These are phyloP conservation scores for Drosophila phalerata DNA, from an alignment of 2,888 invertebrate species.

Conservation along the genomic window DNA sequence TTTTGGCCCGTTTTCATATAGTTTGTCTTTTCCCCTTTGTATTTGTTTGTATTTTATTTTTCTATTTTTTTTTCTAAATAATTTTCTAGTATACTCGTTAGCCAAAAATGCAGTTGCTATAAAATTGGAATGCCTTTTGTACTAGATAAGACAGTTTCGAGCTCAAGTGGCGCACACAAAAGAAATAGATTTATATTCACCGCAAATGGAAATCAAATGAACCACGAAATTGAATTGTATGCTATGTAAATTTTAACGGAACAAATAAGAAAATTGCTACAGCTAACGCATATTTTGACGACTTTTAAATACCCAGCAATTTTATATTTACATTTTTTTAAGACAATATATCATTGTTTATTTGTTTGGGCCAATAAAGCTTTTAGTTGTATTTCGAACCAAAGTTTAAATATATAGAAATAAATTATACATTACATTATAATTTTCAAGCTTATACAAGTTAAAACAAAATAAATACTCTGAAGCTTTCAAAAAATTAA, in stretches of 20 bases:
- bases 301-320: slow-evolving; percentile 3
- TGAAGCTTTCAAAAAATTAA: too few relatives aligned
- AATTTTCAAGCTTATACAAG: too few relatives aligned
- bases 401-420: too few relatives aligned
- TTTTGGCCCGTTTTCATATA: slow-evolving; percentile 34
- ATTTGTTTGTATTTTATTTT: slow-evolving; percentile 7
- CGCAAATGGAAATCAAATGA: slow-evolving; percentile 56
- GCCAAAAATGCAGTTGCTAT: slow-evolving; percentile 45
- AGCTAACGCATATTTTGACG: not conserved
- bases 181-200: slow-evolving; percentile 24
- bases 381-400: too few relatives aligned
- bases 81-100: slow-evolving; percentile 22
- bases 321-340: not conserved
- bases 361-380: too few relatives aligned
- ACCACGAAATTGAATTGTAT: slow-evolving; percentile 41
- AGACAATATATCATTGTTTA: not conserved
- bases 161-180: slow-evolving; percentile 42
- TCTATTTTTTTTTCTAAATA: slow-evolving; percentile 17
- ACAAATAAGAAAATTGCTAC: slow-evolving; percentile 13
- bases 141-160: slow-evolving; percentile 29
- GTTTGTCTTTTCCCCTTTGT: slow-evolving; percentile 5
- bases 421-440: too few relatives aligned
- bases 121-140: slow-evolving; percentile 34
- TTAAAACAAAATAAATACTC: too few relatives aligned
- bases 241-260: slow-evolving; percentile 37